Evolutionary conservation across 2,797 vertebrate species (phyloP).

Genomic region (Rhodeus uyekii): DNA sequence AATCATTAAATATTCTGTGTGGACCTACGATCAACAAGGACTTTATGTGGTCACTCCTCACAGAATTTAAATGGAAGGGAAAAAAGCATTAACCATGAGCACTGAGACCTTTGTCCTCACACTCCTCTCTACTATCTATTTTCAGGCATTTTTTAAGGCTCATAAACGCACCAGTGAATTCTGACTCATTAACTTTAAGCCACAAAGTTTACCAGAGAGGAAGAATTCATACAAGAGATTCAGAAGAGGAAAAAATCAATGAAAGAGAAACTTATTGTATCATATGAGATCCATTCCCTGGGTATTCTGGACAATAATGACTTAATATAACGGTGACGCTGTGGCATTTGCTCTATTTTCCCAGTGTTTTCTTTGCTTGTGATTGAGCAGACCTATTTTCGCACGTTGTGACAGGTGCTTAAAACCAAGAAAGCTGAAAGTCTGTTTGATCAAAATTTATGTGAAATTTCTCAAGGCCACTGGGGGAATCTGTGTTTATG

Average conservation of each 20-base stretch:
- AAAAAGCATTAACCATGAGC: neutral
- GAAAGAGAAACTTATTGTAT: constrained; percentile 82
- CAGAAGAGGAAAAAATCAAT: constrained; percentile 51
- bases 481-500: constrained; percentile 94
- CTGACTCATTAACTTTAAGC: constrained; percentile 88
- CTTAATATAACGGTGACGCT: constrained; percentile 78
- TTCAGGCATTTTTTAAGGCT: constrained; percentile 67
- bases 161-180: constrained; percentile 73
- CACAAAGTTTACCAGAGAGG: constrained; percentile 81
- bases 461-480: constrained; percentile 90
- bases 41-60: neutral
- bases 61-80: constrained; percentile 3
- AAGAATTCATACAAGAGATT: constrained; percentile 45
- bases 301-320: constrained; percentile 82
- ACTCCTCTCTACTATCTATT: constrained; percentile 23
- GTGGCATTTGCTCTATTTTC: constrained; percentile 85
- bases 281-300: constrained; percentile 83
- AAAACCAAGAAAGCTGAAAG: constrained; percentile 80
- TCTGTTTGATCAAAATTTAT: constrained; percentile 98
- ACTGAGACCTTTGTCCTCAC: constrained; percentile 2
- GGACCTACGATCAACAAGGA: neutral
- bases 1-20: neutral
- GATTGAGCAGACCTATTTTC: constrained; percentile 81
- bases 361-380: constrained; percentile 78
- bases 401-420: constrained; percentile 71